Evolutionary conservation across 2,797 vertebrate genomes (phyloP), one percentile per base, ranked within the genome.

Genomic region (Gephyroberyx darwinii): DNA sequence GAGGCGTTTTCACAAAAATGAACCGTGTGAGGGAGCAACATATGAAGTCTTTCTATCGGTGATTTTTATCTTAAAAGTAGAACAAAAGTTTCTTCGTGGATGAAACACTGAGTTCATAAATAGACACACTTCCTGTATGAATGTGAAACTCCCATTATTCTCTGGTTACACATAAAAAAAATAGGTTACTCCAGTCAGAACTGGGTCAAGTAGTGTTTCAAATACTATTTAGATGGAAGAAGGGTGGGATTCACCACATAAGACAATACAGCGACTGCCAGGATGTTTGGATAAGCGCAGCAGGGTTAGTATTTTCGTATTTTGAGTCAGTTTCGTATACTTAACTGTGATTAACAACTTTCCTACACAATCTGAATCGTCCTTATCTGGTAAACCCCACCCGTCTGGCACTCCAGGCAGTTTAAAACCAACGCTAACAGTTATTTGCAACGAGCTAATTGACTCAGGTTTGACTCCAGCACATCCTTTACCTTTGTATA

Each of bases 361-460:
- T 68, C 26, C 68, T 55, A 37, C 41, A 53, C n/a, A 14, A 1
- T 48, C 10, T 55, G 5, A 41, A 52, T 62, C 8, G 33, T 35
- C 33, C 33, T 35, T 1, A 41, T 41, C 10, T 41, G 39, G 39
- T 65, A 63, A 67, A 75, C 67, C 16, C 73, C 59, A 37, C 30
- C 39, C 1, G 20, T 63, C 51, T 74, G 60, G 22, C 77, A 26
- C 66, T 81, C 41, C 48, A 63, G 47, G 35, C 48, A 55, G 22
- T 48, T 7, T 37, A 37, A 7, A 41, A 41, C 72, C 41, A n/a
- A 37, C 6, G n/a, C 22, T 57, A 41, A 41, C 39, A 41, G 12
- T 57, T 59, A 5, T 55, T 56, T 54, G 30, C 35, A 16, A 51
- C 63, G 0, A 33, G 30, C 2, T 13, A 47, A 0, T 35, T 63